Conservation (phyloP, 2,797 vertebrate genomes). For the Threskiornis aethiopicus region DNA sequence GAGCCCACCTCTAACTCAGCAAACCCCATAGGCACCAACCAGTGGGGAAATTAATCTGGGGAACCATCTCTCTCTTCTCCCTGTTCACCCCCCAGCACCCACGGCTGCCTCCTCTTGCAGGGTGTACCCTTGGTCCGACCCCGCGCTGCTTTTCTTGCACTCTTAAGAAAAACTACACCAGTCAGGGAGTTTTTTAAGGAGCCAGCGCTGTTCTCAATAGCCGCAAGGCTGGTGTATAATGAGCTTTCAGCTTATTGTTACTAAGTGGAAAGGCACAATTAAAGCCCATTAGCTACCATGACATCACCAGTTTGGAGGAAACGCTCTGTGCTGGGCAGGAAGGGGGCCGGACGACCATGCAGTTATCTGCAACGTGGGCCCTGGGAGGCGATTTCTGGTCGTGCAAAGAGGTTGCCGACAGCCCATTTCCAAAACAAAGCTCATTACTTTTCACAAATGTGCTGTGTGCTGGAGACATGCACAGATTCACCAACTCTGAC, state of each 20-base stretch:
- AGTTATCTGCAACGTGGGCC: background rate
- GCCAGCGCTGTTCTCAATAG: background rate
- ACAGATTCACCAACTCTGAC: accelerated
- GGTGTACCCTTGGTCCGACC: background rate
- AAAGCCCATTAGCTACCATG: slow-evolving; percentile 44
- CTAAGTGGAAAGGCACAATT: slow-evolving; percentile 23
- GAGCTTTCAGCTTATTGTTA: slow-evolving; percentile 17
- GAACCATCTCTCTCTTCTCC: background rate
- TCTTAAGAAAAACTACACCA: background rate
- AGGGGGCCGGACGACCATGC: background rate
- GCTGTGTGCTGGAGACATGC: background rate
- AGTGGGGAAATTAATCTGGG: background rate
- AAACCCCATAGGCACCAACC: background rate
- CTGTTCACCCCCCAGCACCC: background rate
- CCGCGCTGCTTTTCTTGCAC: accelerated
- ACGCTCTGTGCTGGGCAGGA: background rate
- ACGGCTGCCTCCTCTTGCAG: background rate
- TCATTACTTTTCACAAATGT: background rate
- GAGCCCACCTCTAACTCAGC: background rate
- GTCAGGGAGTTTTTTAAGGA: background rate
- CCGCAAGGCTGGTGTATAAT: background rate
- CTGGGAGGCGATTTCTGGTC: background rate
- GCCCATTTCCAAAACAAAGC: background rate
- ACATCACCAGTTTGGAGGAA: slow-evolving; percentile 36
- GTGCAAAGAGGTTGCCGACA: background rate